A percentile compares a stretch with the other conserved stretches of the same genome.
Evolutionary conservation across 2,113 vertebrate species (phyloP).

Genomic region (Dipodomys merriami): DNA sequence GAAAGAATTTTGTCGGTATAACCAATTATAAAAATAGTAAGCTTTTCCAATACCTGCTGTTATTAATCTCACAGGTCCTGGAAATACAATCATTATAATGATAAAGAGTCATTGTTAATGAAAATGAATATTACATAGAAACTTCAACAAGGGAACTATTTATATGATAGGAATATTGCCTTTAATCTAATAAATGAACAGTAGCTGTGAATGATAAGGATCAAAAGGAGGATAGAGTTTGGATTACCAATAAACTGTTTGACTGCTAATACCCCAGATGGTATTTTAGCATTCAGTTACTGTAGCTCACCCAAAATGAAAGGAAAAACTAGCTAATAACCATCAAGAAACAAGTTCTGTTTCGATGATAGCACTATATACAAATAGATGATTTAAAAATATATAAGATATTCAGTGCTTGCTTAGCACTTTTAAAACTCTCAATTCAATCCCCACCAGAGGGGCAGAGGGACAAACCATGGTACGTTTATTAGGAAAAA

Average conservation of each 20-base stretch:
- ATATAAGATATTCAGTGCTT: not conserved
- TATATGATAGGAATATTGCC: slow-evolving; percentile 66
- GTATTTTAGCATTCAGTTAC: not conserved
- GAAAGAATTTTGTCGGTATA: slow-evolving; percentile 57
- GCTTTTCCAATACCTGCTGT: slow-evolving; percentile 55
- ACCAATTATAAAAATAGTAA: slow-evolving; percentile 66
- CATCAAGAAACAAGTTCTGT: not conserved
- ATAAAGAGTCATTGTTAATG: slow-evolving; percentile 78
- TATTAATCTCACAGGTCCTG: slow-evolving; percentile 71
- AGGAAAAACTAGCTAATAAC: slow-evolving; percentile 60
- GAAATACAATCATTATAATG: slow-evolving; percentile 67
- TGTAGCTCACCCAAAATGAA: slow-evolving; percentile 29
- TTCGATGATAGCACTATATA: not conserved
- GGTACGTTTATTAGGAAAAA: slow-evolving; percentile 14
- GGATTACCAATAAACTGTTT: slow-evolving; percentile 61
- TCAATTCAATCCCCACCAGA: too few species aligned
- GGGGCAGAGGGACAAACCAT: too few species aligned
- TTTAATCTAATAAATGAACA: slow-evolving; percentile 76
- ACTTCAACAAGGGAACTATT: slow-evolving; percentile 70
- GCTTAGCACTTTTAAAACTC: too few species aligned
- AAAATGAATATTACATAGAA: slow-evolving; percentile 73
- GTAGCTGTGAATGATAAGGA: not conserved
- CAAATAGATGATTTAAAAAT: slow-evolving; percentile 5
- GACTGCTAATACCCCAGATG: slow-evolving; percentile 57
- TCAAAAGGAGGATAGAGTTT: not conserved